A percentile compares a stretch with the other conserved stretches of the same genome.
phyloP scores from a whole-genome alignment of 2,888 invertebrate genomes.

The Thymelicus lineola region DNA sequence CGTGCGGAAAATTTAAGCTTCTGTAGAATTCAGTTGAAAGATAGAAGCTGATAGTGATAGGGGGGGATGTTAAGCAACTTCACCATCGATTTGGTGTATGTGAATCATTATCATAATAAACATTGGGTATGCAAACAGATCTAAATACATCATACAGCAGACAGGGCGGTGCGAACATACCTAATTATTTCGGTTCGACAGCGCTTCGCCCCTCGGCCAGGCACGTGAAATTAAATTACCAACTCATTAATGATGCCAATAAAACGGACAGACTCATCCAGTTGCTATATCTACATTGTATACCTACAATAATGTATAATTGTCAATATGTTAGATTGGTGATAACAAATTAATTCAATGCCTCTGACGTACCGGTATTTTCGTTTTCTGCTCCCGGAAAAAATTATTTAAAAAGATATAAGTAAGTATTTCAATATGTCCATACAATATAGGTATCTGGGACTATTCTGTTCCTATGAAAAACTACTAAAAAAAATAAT shows the following conservation, averaged over 20 bases:
- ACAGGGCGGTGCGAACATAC: conserved; percentile 39
- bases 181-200: conserved; percentile 39
- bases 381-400: too few species aligned
- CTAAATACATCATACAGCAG: conserved; percentile 29
- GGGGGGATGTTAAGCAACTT: too few species aligned
- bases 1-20: too few species aligned
- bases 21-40: not conserved
- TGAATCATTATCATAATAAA: conserved; percentile 1
- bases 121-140: conserved; percentile 28
- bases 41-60: not conserved
- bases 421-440: too few species aligned
- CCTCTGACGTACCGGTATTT: too few species aligned
- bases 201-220: conserved; percentile 57
- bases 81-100: not conserved
- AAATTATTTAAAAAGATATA: too few species aligned
- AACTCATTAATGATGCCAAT: conserved; percentile 85
- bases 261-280: conserved; percentile 67
- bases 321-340: too few species aligned
- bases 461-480: too few species aligned
- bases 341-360: too few species aligned
- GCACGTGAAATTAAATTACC: conserved; percentile 84
- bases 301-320: not conserved
- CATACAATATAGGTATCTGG: too few species aligned
- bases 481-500: too few species aligned
- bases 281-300: not conserved